These are phyloP conservation scores for Galeopterus variegatus DNA, from an alignment of 2,113 vertebrate genomes.

Conservation along the genomic window DNA sequence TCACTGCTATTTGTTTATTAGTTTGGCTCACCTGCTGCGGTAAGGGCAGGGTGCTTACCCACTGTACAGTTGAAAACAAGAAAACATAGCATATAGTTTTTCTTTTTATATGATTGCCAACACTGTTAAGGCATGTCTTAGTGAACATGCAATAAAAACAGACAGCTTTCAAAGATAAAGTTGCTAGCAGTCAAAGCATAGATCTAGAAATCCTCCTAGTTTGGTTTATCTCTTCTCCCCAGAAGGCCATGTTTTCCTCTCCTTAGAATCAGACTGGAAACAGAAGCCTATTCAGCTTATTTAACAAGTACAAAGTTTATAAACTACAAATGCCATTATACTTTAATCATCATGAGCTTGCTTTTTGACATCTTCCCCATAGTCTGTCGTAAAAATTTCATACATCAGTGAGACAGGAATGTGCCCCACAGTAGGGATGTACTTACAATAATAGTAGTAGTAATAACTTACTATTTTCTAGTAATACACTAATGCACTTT, in stretches of 20 bases:
- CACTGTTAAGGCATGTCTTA: not conserved
- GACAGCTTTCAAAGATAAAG: constrained; percentile 41
- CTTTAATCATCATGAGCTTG: constrained; percentile 35
- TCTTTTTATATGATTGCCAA: not conserved
- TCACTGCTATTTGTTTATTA: not conserved
- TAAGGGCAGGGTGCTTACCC: not conserved
- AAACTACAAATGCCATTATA: constrained; percentile 18
- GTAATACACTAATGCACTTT: not conserved
- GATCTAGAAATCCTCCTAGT: not conserved
- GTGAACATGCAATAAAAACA: constrained; percentile 10
- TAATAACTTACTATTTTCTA: not conserved
- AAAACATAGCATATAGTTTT: not conserved
- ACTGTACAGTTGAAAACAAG: not conserved
- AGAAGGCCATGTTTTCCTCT: not conserved
- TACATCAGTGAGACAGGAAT: not conserved
- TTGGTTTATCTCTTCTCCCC: not conserved
- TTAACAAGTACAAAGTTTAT: not conserved
- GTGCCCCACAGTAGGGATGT: not conserved
- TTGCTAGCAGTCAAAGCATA: not conserved
- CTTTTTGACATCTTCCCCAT: constrained; percentile 11
- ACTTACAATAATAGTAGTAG: not conserved
- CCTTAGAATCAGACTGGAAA: not conserved
- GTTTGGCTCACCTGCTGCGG: not conserved
- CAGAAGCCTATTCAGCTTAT: not conserved
- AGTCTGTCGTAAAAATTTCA: constrained; percentile 24